Evolutionary conservation across 2,888 invertebrate genomes (phyloP), one percentile per base, ranked within the genome.

Genomic region (Acronicta leporina): DNA sequence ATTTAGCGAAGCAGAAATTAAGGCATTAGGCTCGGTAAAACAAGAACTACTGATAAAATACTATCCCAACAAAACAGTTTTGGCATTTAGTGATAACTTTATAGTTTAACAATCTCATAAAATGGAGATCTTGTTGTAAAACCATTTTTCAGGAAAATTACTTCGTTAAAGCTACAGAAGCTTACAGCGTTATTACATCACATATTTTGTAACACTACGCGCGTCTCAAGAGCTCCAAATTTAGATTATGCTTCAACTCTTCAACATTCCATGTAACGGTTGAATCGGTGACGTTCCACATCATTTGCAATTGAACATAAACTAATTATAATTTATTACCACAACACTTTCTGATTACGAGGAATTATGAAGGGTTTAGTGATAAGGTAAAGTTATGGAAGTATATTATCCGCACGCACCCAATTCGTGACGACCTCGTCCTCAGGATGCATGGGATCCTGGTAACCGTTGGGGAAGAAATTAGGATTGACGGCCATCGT

Each of bases 361-460:
- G 69, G 54, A 65, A 43, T 64, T 61, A 63, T 63, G 25, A 10
- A 46, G 55, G 33, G 58, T 64, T 59, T 58, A 73, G 67, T 61
- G 53, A 56, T 58, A 60, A 64, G 47, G 64, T 68, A 65, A 52
- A 55, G 44, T 66, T 58, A 77, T 52, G 38, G 38, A 64, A 52
- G 56, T 54, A 48, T 71, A 73, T 71, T 60, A 66, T 75, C 70
- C 63, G 79, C 84, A 94, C 95, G 90, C 95, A 96, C 96, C 96
- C 96, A 96, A 83, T 95, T 95, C 80, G 92, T 89, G 81, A 95
- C 95, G 63, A 93, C 93, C 87, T 96, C 96, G 71, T 95, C 96
- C 68, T 95, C 95, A 67, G 89, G 94, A 84, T 94, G 94, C 89
- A 90, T 92, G 74, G 93, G 89, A 80, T 94, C 94, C 87, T 94